These are phyloP conservation scores for Deilephila elpenor DNA, from an alignment of 2,888 invertebrate genomes.

Conservation along the genomic window DNA sequence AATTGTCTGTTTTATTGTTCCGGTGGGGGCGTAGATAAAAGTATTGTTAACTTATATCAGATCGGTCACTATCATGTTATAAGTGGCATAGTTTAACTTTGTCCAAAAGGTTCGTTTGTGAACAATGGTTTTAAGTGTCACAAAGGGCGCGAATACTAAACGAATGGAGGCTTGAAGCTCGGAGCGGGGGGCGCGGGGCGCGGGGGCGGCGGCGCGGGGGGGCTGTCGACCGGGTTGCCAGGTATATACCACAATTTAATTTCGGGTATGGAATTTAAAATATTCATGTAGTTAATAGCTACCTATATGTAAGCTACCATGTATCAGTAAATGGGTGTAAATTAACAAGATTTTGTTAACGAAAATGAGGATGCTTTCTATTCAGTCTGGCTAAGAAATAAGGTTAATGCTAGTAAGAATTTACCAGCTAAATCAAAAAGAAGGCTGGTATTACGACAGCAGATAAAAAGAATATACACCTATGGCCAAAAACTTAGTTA, in stretches of 20 bases:
- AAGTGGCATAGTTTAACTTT: constrained; percentile 56
- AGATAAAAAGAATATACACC: too few relatives aligned
- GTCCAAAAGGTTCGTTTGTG: constrained; percentile 67
- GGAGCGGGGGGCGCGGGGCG: constrained; percentile 57
- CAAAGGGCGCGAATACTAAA: constrained; percentile 82
- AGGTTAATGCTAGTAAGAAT: too few relatives aligned
- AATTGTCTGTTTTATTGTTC: not conserved
- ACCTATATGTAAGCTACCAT: not conserved
- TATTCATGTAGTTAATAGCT: not conserved
- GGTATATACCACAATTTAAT: constrained; percentile 21
- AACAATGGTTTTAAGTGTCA: constrained; percentile 82
- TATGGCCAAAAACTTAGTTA: too few relatives aligned
- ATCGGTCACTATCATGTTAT: constrained; percentile 45
- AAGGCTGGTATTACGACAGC: too few relatives aligned
- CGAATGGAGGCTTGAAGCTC: constrained; percentile 70
- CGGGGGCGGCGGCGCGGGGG: constrained; percentile 52
- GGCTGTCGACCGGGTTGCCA: constrained; percentile 48
- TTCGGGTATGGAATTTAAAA: constrained; percentile 24
- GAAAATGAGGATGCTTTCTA: too few relatives aligned
- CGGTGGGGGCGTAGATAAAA: not conserved
- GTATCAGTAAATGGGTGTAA: too few relatives aligned
- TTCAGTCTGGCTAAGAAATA: too few relatives aligned
- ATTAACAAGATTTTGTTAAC: too few relatives aligned
- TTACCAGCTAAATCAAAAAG: too few relatives aligned
- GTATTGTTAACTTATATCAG: not conserved